phyloP scores from a whole-genome alignment of 1,140 invertebrate species.

The Trichonephila clavata region DNA sequence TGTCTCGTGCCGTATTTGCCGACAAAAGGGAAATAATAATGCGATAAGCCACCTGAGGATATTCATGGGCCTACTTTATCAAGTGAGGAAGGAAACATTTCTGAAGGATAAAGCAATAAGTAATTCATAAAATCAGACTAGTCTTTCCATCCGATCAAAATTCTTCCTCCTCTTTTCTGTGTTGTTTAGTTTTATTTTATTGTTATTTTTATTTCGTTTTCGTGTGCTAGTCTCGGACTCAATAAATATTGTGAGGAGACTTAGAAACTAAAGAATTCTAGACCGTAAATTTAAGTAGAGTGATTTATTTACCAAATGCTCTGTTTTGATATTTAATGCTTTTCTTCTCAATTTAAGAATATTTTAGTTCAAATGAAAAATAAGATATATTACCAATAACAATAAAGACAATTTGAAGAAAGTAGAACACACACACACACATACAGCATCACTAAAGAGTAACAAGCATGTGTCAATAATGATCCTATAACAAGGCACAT shows the following conservation, averaged over 20 bases:
- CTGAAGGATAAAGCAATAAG: not conserved
- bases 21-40: constrained; percentile 37
- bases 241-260: not conserved
- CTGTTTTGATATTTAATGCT: not conserved
- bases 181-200: not conserved
- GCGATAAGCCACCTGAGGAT: constrained; percentile 21
- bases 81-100: constrained; percentile 28
- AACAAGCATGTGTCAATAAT: too few species aligned
- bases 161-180: not conserved
- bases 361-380: too few species aligned
- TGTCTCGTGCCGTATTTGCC: constrained; percentile 45
- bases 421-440: too few species aligned
- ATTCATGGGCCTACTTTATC: constrained; percentile 30
- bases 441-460: too few species aligned
- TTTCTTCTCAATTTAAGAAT: too few species aligned
- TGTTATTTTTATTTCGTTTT: not conserved
- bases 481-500: too few species aligned
- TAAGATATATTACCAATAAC: too few species aligned
- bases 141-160: not conserved
- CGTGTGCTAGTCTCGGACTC: not conserved
- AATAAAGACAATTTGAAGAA: too few species aligned
- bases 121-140: constrained; percentile 28
- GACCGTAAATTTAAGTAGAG: not conserved
- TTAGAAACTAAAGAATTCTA: not conserved
- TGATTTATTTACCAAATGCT: not conserved